Base-by-base conservation (phyloP, 2,888 invertebrate species). In the Diplazon laetatorius region DNA sequence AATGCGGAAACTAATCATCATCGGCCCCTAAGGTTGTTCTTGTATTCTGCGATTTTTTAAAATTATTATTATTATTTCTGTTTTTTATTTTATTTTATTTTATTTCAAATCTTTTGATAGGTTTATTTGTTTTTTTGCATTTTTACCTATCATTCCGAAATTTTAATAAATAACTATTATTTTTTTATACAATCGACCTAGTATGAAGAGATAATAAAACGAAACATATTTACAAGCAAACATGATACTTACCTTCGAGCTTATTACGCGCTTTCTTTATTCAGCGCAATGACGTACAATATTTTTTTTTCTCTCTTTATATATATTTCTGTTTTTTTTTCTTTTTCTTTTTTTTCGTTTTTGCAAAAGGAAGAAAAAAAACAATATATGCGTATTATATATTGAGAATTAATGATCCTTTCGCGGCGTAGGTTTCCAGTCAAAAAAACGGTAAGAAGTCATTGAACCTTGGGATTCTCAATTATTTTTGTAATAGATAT, bases 201-300 rank as follows among this genome's bases (percentile, higher is more conserved):
- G 87, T 87, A 85, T 84, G 80, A 82, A 82, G 80, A 74, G 75
- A n/a, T n/a, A 80, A 80, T 62, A 48, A 75, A 59, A 75, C 48
- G 66, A 65, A 88, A 87, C 84, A 86, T 89, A 89, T 89, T 89
- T 89, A 89, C 89, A 89, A 89, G 87, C 88, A 88, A 88, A 88
- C 84, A 83, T 86, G 85, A 86, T 89, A 89, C 88, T 89, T 89
- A 88, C 88, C 87, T 88, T 87, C 83, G 80, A 85, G 81, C 82
- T 86, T 83, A 85, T n/a, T 87, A 88, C 86, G 86, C 87, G 83
- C 85, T 73, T 83, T 81, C 78, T 83, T 83, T 82, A 68, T 84
- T 82, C 83, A 87, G 85, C 85, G 84, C 82, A 85, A 87, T 85
- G 83, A 88, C 85, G 83, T 85, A 86, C 86, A 84, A 84, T 85